Conservation (phyloP, 1,140 invertebrate genomes). For the Penaeus chinensis region DNA sequence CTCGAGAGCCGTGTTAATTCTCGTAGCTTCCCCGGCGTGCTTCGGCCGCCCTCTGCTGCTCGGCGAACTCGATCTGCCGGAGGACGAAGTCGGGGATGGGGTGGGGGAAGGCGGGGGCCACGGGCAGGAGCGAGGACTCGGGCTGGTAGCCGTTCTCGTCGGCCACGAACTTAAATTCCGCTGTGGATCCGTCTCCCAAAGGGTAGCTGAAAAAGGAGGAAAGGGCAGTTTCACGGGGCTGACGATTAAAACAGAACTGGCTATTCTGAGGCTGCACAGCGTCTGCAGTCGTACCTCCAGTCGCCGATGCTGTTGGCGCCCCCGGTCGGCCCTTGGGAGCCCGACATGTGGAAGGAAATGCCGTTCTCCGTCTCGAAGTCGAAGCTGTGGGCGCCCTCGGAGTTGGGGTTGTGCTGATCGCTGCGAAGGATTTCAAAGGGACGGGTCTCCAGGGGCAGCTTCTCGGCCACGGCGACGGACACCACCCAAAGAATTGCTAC, state of each 20-base stretch:
- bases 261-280: background rate
- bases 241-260: background rate
- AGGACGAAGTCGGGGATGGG: constrained; percentile 33
- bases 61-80: constrained; percentile 44
- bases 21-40: background rate
- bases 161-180: constrained; percentile 26
- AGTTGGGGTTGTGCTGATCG: background rate
- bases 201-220: background rate
- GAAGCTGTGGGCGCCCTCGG: background rate
- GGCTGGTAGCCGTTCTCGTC: constrained; percentile 37
- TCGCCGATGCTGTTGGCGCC: constrained; percentile 7
- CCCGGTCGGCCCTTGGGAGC: background rate
- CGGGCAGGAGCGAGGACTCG: constrained; percentile 33
- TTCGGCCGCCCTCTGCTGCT: constrained; percentile 29
- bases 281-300: background rate
- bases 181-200: constrained; percentile 11
- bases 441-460: background rate
- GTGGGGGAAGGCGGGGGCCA: constrained; percentile 45
- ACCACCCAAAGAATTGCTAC: too few relatives aligned
- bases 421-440: background rate
- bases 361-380: constrained; percentile 4
- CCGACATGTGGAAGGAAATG: background rate
- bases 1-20: too few relatives aligned
- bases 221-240: background rate
- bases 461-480: background rate